These are phyloP conservation scores for Sarcophaga rosellei DNA, from an alignment of 2,888 invertebrate species.

Conservation along the genomic window DNA sequence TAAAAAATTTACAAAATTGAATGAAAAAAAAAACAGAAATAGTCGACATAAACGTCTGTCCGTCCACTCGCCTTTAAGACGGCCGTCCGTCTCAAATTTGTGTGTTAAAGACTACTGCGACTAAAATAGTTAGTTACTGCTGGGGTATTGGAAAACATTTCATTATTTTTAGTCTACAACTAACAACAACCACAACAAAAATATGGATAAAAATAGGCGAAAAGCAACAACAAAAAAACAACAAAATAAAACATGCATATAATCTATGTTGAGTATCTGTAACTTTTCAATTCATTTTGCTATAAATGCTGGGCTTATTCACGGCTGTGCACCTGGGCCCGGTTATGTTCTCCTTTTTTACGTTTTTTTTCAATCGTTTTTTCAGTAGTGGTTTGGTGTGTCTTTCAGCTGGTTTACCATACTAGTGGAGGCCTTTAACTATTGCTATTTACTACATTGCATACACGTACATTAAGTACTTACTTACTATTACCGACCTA, in stretches of 20 bases:
- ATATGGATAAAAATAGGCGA: not conserved
- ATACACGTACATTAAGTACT: not conserved
- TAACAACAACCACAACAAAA: not conserved
- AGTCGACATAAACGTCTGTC: no score
- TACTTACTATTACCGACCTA: not conserved
- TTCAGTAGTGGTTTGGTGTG: conserved; percentile 11
- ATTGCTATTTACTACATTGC: not conserved
- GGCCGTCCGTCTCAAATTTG: not conserved
- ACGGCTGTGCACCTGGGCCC: conserved; percentile 61
- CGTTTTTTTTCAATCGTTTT: conserved; percentile 2
- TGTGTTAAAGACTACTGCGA: not conserved
- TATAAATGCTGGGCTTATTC: not conserved
- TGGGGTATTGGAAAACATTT: not conserved
- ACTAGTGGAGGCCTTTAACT: not conserved
- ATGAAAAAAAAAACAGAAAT: not conserved
- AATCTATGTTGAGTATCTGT: conserved; percentile 52
- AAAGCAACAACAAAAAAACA: conserved; percentile 8
- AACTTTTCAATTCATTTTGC: conserved; percentile 15
- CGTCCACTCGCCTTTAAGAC: no score
- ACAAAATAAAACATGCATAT: conserved; percentile 30
- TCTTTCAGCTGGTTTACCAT: conserved; percentile 6
- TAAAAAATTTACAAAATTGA: conserved; percentile 36
- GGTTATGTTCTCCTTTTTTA: conserved; percentile 47
- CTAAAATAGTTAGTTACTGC: not conserved
- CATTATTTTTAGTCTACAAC: conserved; percentile 4